A percentile compares a stretch with the other conserved stretches of the same genome.
These are phyloP conservation scores for Pteria penguin DNA, from an alignment of 2,888 invertebrate genomes.

Conservation along the genomic window DNA sequence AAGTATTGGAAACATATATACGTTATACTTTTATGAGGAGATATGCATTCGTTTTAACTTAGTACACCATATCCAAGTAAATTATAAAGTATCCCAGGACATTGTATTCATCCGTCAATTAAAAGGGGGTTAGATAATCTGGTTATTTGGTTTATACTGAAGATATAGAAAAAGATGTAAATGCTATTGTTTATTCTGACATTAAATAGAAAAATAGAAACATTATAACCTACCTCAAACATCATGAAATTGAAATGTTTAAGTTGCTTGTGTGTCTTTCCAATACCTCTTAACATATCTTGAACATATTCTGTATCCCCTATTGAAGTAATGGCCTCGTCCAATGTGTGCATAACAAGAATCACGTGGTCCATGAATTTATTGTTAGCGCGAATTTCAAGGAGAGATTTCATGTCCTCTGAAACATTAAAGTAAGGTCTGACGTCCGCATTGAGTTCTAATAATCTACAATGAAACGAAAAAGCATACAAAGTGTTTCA, in stretches of 20 bases:
- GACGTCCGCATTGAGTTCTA: constrained; percentile 63
- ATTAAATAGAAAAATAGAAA: neutral
- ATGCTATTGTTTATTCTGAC: no score
- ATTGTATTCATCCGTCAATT: no score
- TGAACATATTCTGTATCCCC: constrained; percentile 93
- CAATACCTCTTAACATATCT: constrained; percentile 90
- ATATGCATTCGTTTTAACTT: no score
- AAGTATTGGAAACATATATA: no score
- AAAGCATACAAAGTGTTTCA: no score
- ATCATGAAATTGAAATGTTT: constrained; percentile 92
- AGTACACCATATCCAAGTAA: no score
- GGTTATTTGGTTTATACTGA: no score
- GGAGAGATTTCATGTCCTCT: constrained; percentile 82
- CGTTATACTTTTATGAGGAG: no score
- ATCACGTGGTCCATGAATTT: constrained; percentile 92
- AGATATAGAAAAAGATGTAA: no score
- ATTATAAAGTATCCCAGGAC: no score
- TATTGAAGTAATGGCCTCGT: constrained; percentile 93
- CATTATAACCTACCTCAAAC: constrained; percentile 87
- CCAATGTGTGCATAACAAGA: constrained; percentile 93
- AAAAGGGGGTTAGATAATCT: no score
- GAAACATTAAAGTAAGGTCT: constrained; percentile 55
- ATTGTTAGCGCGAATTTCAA: constrained; percentile 89
- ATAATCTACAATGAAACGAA: constrained; percentile 54
- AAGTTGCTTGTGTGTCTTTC: constrained; percentile 90